Evolutionary conservation across 2,113 vertebrate species (phyloP), one percentile per base, ranked within the genome.

Genomic region (Tautogolabrus adspersus): DNA sequence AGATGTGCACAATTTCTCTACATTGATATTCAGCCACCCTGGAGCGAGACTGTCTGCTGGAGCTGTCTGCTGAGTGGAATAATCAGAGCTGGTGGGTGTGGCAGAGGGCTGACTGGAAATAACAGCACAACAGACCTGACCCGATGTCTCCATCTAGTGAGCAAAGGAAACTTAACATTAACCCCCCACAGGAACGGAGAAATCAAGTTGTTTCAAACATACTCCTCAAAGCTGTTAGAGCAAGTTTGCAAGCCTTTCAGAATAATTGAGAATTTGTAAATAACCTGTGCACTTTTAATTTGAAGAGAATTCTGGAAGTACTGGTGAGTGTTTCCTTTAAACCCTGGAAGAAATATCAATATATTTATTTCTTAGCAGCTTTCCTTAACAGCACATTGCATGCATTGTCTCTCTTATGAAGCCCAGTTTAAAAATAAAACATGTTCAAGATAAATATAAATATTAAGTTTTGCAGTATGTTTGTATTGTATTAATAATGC

Each of bases 61-160:
- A 84, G 71, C 67, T 63, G 87, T 89, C 85, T 85, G 83, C 71
- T 84, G 59, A n/a, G 38, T 57, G 64, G 77, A 75, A 82, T 75
- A 75, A 76, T 78, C n/a, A 15, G 55, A 87, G 69, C 30, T 8
- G 72, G 86, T 89, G 91, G 91, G 91, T 87, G 92, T 91, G 90
- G 91, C 83, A 88, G 66, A 23, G 66, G 68, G 19, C 57, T 22
- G 10, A 16, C 9, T 13, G 56, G 49, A 34, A 81, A 71, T 2
- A 61, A 79, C 46, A 75, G 38, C 55, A 57, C 13, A 46, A 42
- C 19, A 47, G 40, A 55, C 6, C 18, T 34, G 47, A 60, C 57
- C 72, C 71, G 22, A 63, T 82, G 86, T 80, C 86, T 59, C 88
- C 90, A 90, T 81, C 91, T 91, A 88, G 71, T 75, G 87, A 19